Base-by-base conservation (phyloP, 2,797 vertebrate genomes). In the Xiphorhynchus erythropygius region DNA sequence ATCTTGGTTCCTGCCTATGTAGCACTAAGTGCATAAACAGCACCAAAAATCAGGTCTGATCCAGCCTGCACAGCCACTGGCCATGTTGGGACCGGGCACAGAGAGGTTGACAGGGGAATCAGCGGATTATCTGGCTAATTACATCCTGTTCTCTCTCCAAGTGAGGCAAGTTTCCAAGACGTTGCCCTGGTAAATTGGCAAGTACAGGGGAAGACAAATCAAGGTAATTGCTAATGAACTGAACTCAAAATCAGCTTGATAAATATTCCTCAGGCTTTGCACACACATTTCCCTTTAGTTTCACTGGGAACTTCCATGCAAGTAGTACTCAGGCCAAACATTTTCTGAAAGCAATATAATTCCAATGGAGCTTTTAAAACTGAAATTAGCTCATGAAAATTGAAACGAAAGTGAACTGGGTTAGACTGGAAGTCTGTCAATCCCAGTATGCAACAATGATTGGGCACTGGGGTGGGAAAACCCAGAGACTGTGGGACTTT, bases 101-200 rank as follows among this genome's bases (percentile, higher is more conserved):
- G n/a, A 41, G 75, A 91, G 76, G 92, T 91, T 9, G 4, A 93
- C 39, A 35, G 59, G 84, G 90, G 55, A 94, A 81, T n/a, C 89
- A 90, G 87, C 74, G 84, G 96, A 95, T 96, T 96, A 96, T 87
- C 88, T 81, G 90, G 65, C 79, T 97, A 96, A 96, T 97, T 95
- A 81, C 91, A 96, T 97, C 96, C 96, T 88, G 87, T 80, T 91
- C 79, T 78, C 35, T 87, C 39, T 87, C 79, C 89, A 95, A 96
- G 93, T 69, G 82, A 94, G 91, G 82, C 0, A 0, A 87, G 50
- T 92, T 90, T 97, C 94, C 75, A 93, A 91, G 79, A 81, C 2
- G 4, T 90, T 87, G 84, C 92, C 84, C 82, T 96, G 89, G 93
- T 87, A 96, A 96, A 94, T 77, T 92, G 90, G 89, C 89, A 91